Base-by-base conservation (phyloP, 2,888 invertebrate genomes). In the Lithophane ornitopus region DNA sequence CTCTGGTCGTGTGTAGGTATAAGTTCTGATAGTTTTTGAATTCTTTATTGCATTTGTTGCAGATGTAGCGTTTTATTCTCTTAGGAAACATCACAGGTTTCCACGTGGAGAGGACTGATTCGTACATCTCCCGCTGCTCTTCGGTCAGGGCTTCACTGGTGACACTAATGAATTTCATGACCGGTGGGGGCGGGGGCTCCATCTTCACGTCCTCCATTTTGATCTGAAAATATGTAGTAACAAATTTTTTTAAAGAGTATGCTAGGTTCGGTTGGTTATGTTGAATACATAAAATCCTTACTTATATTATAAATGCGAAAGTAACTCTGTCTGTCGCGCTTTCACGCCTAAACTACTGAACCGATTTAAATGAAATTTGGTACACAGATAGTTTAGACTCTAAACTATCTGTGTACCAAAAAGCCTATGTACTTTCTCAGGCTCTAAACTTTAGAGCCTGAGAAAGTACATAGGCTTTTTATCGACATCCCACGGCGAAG, bases 1-100 rank as follows among this genome's bases (percentile, higher is more conserved):
- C 96, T 46, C 96, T 88, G 0, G 96, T 96, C 0, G 95, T 95
- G 52, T 96, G 96, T 0, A 96, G 85, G 76, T 96, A 96, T 0
- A 96, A 80, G 41, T 96, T 96, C 78, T 96, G 96, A 76, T 96
- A 96, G 59, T 96, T 96, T 76, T 96, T 96, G 80, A 96, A 96
- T 49, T 96, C 96, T 26, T 96, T 96, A 59, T 89, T 94, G 82
- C 96, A 96, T 73, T 94, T 94, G 2, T 90, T 91, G 65, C 96
- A 96, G 46, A 96, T 95, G 86, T 95, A 96, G 0, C 93, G 90
- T 74, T 94, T 94, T 2, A 85, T 89, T 0, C 91, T 82, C 73
- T 95, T 96, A 0, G 95, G 95, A 73, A 93, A 95, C 90, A 95
- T 87, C 0, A 94, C 91, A 0, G 96, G 96, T 56, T 95, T 95